A percentile compares a stretch with the other conserved stretches of the same genome.
Conservation (phyloP, 2,113 vertebrate genomes). For the Triplophysa rosa region DNA sequence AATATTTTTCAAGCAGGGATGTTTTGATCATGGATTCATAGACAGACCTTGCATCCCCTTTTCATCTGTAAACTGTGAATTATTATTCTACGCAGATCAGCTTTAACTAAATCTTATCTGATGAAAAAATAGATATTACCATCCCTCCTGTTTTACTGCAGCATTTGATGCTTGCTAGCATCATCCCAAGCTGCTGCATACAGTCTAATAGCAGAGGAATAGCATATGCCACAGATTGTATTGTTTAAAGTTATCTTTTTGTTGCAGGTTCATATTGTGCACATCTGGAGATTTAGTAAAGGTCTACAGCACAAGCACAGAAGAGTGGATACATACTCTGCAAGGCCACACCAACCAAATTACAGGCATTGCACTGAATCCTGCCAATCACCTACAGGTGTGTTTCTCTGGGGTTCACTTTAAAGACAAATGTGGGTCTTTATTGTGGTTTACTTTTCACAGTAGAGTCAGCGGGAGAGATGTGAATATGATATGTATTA, state of each 20-base stretch:
- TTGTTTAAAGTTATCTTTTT: neutral
- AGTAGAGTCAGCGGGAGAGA: too few relatives aligned
- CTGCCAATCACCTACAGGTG: conserved; percentile 91
- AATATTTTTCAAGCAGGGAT: too few relatives aligned
- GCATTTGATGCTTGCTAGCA: neutral
- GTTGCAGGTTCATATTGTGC: conserved; percentile 84
- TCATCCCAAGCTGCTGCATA: neutral
- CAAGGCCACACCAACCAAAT: conserved; percentile 84
- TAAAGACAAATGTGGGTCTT: too few relatives aligned
- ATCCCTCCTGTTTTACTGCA: neutral
- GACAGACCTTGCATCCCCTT: too few relatives aligned
- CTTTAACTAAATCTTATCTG: neutral
- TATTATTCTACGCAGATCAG: neutral
- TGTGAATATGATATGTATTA: too few relatives aligned
- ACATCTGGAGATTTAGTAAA: conserved; percentile 86
- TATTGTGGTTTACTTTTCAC: too few relatives aligned
- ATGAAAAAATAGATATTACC: neutral
- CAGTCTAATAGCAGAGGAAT: neutral
- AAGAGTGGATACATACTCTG: conserved; percentile 84
- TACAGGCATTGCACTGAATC: conserved; percentile 84
- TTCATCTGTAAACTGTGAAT: neutral
- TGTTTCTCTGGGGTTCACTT: conserved; percentile 8
- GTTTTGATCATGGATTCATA: too few relatives aligned
- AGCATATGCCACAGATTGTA: too few relatives aligned
- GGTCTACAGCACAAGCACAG: conserved; percentile 85